Evolutionary conservation across 1,140 invertebrate species (phyloP).

Genomic region (Drosophila aff.): DNA sequence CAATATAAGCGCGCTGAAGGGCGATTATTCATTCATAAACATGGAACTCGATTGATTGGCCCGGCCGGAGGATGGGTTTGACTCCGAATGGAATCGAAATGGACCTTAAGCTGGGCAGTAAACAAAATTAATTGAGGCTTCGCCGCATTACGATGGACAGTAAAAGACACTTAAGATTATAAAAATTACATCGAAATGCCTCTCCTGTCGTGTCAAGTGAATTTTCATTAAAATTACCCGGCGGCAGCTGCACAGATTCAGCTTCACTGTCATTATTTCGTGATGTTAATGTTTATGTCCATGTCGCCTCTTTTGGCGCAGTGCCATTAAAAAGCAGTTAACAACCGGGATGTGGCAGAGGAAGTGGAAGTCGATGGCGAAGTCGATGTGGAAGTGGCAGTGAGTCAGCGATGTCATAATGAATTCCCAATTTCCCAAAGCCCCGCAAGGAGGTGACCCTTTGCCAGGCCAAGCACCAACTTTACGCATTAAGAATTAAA

Average conservation of each 20-base stretch:
- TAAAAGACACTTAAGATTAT: conserved; percentile 73
- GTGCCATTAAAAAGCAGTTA: conserved; percentile 67
- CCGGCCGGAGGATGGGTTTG: not conserved
- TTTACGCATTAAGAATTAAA: conserved; percentile 17
- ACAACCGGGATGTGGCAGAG: conserved; percentile 33
- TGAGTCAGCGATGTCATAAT: conserved; percentile 35
- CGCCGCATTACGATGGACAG: conserved; percentile 32
- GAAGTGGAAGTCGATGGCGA: conserved; percentile 16
- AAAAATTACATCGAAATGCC: conserved; percentile 66
- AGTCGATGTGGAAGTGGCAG: conserved; percentile 16
- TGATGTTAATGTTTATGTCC: conserved; percentile 28
- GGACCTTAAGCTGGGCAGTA: conserved; percentile 34
- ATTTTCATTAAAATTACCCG: conserved; percentile 60
- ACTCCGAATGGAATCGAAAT: conserved; percentile 23
- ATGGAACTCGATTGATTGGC: conserved; percentile 37
- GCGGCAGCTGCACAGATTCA: conserved; percentile 40
- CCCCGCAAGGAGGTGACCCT: not conserved
- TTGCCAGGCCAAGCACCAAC: not conserved
- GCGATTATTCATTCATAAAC: conserved; percentile 42
- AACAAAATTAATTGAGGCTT: conserved; percentile 63
- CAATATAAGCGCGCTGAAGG: conserved; percentile 19
- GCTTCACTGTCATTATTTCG: conserved; percentile 33
- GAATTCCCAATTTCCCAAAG: conserved; percentile 25
- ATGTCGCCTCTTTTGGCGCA: conserved; percentile 39
- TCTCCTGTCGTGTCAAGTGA: conserved; percentile 42